Conservation (phyloP, 2,113 vertebrate genomes). For the Heterocephalus glaber region DNA sequence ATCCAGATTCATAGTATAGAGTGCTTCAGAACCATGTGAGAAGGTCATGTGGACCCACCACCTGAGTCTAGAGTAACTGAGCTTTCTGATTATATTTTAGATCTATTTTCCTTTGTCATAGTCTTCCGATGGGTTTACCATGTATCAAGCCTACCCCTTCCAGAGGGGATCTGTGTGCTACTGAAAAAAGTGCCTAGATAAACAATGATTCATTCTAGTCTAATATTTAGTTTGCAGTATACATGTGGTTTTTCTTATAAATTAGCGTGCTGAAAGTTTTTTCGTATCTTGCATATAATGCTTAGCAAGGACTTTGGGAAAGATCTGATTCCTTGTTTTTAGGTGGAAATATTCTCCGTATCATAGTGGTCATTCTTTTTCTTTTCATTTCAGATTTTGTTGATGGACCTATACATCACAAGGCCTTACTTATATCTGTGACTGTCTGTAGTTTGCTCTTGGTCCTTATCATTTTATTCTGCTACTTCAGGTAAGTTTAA, state of each 20-base stretch:
- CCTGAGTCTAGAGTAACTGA: not conserved
- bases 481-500: constrained; percentile 93
- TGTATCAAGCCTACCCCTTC: not conserved
- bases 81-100: not conserved
- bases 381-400: constrained; percentile 87
- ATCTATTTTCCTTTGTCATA: not conserved
- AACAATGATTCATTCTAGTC: not conserved
- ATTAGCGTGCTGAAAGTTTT: not conserved
- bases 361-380: constrained; percentile 22
- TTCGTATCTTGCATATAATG: not conserved
- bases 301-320: not conserved
- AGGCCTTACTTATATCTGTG: constrained; percentile 93
- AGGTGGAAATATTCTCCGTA: not conserved
- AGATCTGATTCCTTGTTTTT: not conserved
- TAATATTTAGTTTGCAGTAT: not conserved
- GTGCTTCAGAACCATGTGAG: not conserved
- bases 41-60: not conserved
- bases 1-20: not conserved
- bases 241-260: not conserved
- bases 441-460: constrained; percentile 93
- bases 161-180: not conserved
- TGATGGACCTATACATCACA: constrained; percentile 92
- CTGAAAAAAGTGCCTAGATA: not conserved
- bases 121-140: not conserved
- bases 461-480: constrained; percentile 92